These are phyloP conservation scores for Epizoanthus scotinus DNA, from an alignment of 92 coral and sea anemone species.

Conservation along the genomic window DNA sequence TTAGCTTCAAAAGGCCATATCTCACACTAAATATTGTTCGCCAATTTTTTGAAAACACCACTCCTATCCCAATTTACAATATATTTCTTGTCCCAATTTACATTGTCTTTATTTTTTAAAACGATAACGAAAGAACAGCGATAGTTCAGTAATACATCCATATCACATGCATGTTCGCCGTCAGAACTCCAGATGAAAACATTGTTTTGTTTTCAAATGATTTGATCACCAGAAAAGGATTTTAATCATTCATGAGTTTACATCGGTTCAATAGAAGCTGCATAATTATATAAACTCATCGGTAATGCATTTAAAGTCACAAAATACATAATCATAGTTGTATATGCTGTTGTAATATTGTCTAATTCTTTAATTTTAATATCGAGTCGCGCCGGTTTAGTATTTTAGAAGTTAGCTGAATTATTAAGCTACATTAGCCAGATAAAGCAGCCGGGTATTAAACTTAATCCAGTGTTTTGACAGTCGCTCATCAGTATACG, in stretches of 20 bases:
- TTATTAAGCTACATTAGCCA: background rate
- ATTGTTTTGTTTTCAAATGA: conserved; percentile 32
- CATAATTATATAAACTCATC: background rate
- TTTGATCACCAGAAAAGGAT: conserved; percentile 34
- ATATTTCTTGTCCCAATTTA: background rate
- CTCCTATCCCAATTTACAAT: background rate
- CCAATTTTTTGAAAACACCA: background rate
- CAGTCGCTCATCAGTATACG: background rate
- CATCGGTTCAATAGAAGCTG: conserved; percentile 10
- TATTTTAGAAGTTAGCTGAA: too few species aligned
- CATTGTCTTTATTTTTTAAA: background rate
- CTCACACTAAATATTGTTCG: background rate
- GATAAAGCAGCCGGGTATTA: background rate
- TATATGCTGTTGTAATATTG: background rate
- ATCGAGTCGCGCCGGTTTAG: background rate
- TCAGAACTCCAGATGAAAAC: background rate
- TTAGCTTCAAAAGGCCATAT: background rate
- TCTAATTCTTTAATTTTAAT: background rate
- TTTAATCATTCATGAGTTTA: conserved; percentile 13
- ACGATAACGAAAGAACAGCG: background rate
- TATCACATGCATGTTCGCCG: background rate
- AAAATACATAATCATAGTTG: background rate
- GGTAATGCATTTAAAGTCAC: background rate
- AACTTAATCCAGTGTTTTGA: background rate
- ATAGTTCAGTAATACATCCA: too few species aligned